Percentiles rank a stretch among this genome's conserved stretches.
These are phyloP conservation scores for Glyptemys insculpta DNA, from an alignment of 2,797 vertebrate genomes.

Conservation along the genomic window DNA sequence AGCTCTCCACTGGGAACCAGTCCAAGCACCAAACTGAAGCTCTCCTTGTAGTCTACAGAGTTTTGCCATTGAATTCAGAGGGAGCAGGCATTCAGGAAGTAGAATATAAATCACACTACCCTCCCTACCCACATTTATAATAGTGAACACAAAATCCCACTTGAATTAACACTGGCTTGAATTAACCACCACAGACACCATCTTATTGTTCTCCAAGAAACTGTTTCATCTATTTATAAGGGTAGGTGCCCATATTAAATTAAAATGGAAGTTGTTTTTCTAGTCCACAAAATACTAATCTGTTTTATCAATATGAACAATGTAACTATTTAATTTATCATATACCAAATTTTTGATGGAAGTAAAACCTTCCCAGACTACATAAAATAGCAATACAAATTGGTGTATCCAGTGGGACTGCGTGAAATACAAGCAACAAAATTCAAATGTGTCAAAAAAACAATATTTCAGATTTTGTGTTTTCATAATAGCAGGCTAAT, in stretches of 20 bases:
- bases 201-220: background rate
- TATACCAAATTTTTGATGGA: background rate
- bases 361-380: background rate
- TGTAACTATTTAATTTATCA: background rate
- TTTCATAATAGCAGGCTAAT: background rate
- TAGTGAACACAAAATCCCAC: background rate
- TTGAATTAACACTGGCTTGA: background rate
- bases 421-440: background rate
- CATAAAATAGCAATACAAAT: accelerated
- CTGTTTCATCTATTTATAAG: no score
- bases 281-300: background rate
- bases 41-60: background rate
- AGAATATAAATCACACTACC: background rate
- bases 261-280: background rate
- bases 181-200: background rate
- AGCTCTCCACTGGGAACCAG: background rate
- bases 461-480: background rate
- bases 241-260: background rate
- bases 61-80: background rate
- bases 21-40: no score
- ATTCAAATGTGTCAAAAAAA: background rate
- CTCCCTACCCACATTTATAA: conserved; percentile 4
- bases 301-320: background rate
- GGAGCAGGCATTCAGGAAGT: background rate
- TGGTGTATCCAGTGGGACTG: accelerated